A percentile compares a stretch with the other conserved stretches of the same genome.
Evolutionary conservation across 2,113 vertebrate species (phyloP).

Genomic region (Microtus oregoni): DNA sequence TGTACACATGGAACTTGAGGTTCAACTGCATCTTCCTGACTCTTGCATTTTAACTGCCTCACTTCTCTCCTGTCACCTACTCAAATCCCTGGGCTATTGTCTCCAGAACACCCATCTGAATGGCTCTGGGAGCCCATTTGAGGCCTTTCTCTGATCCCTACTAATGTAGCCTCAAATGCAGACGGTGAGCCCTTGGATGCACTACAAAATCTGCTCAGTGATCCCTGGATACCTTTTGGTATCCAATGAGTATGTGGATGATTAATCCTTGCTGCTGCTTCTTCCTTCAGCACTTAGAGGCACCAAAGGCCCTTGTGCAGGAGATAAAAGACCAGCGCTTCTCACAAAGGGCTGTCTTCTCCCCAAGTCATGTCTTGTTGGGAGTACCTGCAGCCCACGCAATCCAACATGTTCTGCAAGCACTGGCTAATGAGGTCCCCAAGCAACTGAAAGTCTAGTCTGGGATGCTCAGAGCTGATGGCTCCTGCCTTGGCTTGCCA

Average conservation of each 20-base stretch:
- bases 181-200: accelerated
- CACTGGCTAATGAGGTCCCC: constrained; percentile 26
- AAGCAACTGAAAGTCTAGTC: background rate
- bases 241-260: background rate
- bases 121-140: background rate
- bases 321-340: background rate
- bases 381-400: background rate
- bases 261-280: background rate
- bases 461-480: background rate
- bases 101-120: background rate
- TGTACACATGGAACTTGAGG: background rate
- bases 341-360: background rate
- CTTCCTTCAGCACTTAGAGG: background rate
- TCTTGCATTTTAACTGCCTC: background rate
- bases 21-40: too few relatives aligned
- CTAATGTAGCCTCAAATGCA: background rate
- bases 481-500: background rate
- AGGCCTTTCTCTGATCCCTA: background rate
- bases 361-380: background rate
- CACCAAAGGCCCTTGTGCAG: background rate
- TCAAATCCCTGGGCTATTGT: background rate
- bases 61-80: background rate
- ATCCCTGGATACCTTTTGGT: background rate
- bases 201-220: background rate
- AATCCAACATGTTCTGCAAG: background rate